Evolutionary conservation across 2,888 invertebrate species (phyloP), one percentile per base, ranked within the genome.

Genomic region (Agrotis exclamationis): DNA sequence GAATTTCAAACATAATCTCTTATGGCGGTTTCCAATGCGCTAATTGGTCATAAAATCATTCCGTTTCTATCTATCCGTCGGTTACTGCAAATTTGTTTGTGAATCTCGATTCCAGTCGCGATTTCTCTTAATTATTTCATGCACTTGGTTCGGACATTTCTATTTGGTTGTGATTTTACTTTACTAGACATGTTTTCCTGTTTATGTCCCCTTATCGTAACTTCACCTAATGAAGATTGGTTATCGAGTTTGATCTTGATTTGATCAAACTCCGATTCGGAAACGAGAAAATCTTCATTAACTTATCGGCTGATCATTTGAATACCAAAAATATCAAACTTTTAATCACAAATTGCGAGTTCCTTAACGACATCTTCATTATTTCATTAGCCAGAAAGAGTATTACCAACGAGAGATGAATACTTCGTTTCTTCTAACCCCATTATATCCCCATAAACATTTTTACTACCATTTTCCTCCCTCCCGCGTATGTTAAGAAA

Each of bases 1-100:
- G 75, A 77, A 76, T 75, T 81, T 75, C 71, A 69, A 75, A 69
- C 68, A 70, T 78, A 76, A 86, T 85, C 83, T 82, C 63, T 33
- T 54, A 60, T 64, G 69, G 72, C 69, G 58, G 62, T 85, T 86
- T 86, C 79, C 72, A 70, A 58, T 66, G 68, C 77, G 62, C 82
- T 83, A 82, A 86, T 85, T 83, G 81, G 74, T 79, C 77, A 82
- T 83, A 86, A 85, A 85, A 78, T 76, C 80, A 81, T 75, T 79
- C 63, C 64, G 47, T 3, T 51, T 24, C 54, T 79, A 85, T 83
- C 83, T 50, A 54, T 45, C 44, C 56, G 62, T 59, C 57, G 57
- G 63, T 73, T 59, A 63, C 56, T 62, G 64, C 83, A 68, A 77
- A 83, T 83, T 69, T 76, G 74, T 76, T 63, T 70, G 79, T 71